These are phyloP conservation scores for Baccha elongata DNA, from an alignment of 2,888 invertebrate species.

Conservation along the genomic window DNA sequence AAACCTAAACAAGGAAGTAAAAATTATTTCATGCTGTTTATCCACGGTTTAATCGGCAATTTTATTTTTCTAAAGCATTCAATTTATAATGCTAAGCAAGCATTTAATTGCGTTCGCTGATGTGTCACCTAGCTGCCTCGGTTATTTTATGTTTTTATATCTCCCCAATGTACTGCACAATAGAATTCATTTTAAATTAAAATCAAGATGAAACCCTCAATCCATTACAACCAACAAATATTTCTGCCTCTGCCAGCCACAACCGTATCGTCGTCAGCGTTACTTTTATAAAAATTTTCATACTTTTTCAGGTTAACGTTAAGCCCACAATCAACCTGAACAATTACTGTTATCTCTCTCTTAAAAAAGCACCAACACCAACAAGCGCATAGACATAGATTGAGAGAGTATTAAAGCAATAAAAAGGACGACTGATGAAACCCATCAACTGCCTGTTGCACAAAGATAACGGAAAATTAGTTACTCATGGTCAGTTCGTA, in stretches of 20 bases:
- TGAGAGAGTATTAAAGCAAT: conserved; percentile 6
- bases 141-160: neutral
- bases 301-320: conserved; percentile 1
- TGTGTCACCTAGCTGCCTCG: neutral
- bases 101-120: conserved; percentile 5
- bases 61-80: neutral
- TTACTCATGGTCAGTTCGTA: conserved; percentile 34
- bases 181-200: conserved; percentile 6
- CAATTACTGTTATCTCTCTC: conserved; percentile 21
- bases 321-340: conserved; percentile 26
- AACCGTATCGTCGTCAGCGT: neutral
- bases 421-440: conserved; percentile 16
- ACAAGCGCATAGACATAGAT: neutral
- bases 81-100: conserved; percentile 6
- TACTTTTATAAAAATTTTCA: neutral
- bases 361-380: conserved; percentile 6
- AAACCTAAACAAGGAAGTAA: neutral
- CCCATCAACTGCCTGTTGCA: conserved; percentile 57
- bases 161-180: neutral
- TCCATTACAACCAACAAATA: neutral
- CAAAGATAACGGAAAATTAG: conserved; percentile 42
- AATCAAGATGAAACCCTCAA: conserved; percentile 1
- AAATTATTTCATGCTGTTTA: conserved; percentile 1
- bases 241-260: neutral
- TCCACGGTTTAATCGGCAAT: conserved; percentile 5